Base-by-base conservation (phyloP, 2,113 vertebrate genomes). In the Dasyprocta punctata region DNA sequence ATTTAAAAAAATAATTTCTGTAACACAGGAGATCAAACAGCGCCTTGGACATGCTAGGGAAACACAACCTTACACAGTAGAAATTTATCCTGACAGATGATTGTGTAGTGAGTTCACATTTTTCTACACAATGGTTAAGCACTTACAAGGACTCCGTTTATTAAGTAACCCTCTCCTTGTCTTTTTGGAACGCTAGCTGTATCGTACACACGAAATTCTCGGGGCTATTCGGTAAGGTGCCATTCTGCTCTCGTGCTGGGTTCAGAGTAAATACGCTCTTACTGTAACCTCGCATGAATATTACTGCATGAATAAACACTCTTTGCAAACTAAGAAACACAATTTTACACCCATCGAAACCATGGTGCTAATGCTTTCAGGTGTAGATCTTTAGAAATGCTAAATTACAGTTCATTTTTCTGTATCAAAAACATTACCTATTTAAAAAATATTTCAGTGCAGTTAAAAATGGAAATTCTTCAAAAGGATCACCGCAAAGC, bases 381-480 rank as follows among this genome's bases (percentile, higher is more conserved):
- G 9, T 49, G 36, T 26, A 93, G 30, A 77, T 89, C 75, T 97
- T 92, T 95, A 69, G 69, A 95, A 90, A 85, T 36, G 69, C n/a
- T 63, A 24, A 78, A 41, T 78, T 54, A 24, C 20, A 95, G 52
- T 17, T 93, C 65, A 73, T 52, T 91, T 71, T 85, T 75, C 90
- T 95, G 8, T 12, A 83, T 30, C 12, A 87, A 77, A 44, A 86
- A 22, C 0, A 83, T 83, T 16, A 85, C 4, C 38, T 44, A 54
- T 52, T 88, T 83, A 30, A 36, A 56, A 61, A 88, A 82, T 56
- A 56, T 19, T 56, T 56, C 5, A 69, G 24, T 83, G 41, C 11
- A 89, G 30, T 73, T 89, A 52, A 65, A 95, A 86, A 63, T 89
- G 75, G 69, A 87, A 94, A 52, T 6, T 81, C 69, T 75, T 88